Conservation (phyloP, 2,888 invertebrate species). For the Lasioglossum figueresi region DNA sequence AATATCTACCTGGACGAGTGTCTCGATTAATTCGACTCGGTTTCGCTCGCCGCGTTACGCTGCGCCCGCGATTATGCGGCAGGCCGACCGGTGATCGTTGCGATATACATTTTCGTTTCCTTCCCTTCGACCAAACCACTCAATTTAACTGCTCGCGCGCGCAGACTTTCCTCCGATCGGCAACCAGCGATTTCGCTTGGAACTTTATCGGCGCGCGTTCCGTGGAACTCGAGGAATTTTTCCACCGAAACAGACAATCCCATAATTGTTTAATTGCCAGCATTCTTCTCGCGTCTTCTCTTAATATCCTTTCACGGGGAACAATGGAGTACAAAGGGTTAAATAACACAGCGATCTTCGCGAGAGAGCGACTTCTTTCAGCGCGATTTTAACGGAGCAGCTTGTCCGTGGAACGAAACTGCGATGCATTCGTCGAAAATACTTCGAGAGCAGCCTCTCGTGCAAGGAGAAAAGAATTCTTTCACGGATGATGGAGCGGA, state of each 20-base stretch:
- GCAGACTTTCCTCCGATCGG: not conserved
- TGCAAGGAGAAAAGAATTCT: slow-evolving; percentile 28
- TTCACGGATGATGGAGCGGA: slow-evolving; percentile 29
- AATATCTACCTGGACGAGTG: slow-evolving; percentile 17
- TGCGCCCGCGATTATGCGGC: slow-evolving; percentile 3
- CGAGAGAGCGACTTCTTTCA: not conserved
- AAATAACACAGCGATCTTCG: not conserved
- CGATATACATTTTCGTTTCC: not conserved
- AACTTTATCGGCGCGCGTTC: no score
- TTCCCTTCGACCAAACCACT: not conserved
- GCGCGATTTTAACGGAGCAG: not conserved
- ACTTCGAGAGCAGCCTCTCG: not conserved
- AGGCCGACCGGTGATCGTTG: not conserved
- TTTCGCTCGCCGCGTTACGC: slow-evolving; percentile 22
- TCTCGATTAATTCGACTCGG: slow-evolving; percentile 30
- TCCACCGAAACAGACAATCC: not conserved
- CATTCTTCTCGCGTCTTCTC: not conserved
- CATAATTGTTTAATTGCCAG: not conserved
- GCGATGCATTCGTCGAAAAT: not conserved
- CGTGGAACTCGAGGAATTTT: no score
- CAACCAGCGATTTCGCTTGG: not conserved
- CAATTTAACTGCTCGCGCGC: not conserved
- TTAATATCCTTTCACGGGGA: not conserved
- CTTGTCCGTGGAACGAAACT: not conserved
- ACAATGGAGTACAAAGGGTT: not conserved